phyloP scores from a whole-genome alignment of 2,888 invertebrate genomes.

The Xylota sylvarum region DNA sequence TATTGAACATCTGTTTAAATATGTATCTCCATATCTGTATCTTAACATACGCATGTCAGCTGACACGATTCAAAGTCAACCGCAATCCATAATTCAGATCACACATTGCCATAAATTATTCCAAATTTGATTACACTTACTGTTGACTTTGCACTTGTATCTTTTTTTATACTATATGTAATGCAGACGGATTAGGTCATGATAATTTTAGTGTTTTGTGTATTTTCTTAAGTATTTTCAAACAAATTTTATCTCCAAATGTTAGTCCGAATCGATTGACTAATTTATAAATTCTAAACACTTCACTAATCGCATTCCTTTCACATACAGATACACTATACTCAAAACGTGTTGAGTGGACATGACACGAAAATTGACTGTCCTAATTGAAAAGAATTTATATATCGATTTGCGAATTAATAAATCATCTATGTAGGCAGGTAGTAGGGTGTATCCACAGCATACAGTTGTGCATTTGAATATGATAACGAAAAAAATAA shows the following conservation, averaged over 20 bases:
- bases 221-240: slow-evolving; percentile 12
- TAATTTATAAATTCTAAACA: slow-evolving; percentile 5
- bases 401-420: slow-evolving; percentile 27
- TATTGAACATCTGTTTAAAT: not conserved
- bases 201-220: not conserved
- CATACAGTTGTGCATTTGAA: slow-evolving; percentile 31
- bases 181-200: slow-evolving; percentile 17
- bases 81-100: slow-evolving; percentile 40
- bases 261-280: not conserved
- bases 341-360: slow-evolving; percentile 1
- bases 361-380: slow-evolving; percentile 29
- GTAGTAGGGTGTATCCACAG: not conserved
- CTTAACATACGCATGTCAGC: not conserved
- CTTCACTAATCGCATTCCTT: slow-evolving; percentile 8
- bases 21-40: not conserved
- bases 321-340: not conserved
- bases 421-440: slow-evolving; percentile 1
- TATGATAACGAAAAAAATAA: not conserved
- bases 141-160: not conserved
- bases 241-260: slow-evolving; percentile 10
- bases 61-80: slow-evolving; percentile 31
- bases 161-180: not conserved
- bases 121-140: not conserved
- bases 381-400: not conserved
- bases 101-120: slow-evolving; percentile 39